These are phyloP conservation scores for Cheilosia soror DNA, from an alignment of 2,888 invertebrate genomes.

Conservation along the genomic window DNA sequence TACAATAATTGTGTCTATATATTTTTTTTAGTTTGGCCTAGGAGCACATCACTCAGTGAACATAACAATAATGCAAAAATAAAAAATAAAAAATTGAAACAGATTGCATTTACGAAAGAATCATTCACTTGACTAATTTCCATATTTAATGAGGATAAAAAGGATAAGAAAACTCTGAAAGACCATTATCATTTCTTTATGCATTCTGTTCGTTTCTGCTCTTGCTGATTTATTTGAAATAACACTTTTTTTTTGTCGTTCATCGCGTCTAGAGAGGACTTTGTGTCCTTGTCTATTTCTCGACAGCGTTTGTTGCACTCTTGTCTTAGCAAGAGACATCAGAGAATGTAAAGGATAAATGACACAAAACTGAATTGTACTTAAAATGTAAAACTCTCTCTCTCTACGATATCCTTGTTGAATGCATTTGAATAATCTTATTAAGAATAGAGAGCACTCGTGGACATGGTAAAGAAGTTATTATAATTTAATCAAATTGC, in stretches of 20 bases:
- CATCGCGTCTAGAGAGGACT: not conserved
- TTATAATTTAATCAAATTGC: constrained; percentile 9
- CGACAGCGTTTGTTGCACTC: constrained; percentile 12
- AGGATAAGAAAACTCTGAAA: constrained; percentile 20
- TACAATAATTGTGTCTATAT: too few relatives aligned
- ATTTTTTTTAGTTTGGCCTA: too few relatives aligned
- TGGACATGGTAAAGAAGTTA: not conserved
- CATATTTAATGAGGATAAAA: constrained; percentile 31
- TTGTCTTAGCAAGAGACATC: not conserved
- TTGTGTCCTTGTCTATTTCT: constrained; percentile 9
- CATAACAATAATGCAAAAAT: not conserved
- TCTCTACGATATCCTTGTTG: constrained; percentile 5
- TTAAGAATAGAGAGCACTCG: constrained; percentile 3
- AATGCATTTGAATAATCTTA: constrained; percentile 11
- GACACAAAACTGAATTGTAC: constrained; percentile 24
- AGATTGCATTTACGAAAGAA: constrained; percentile 25
- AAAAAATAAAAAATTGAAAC: not conserved
- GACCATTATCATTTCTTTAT: constrained; percentile 2
- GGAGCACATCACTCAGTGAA: not conserved
- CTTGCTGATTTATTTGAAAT: constrained; percentile 29
- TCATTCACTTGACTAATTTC: constrained; percentile 48
- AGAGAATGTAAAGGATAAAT: not conserved
- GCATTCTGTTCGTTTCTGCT: not conserved
- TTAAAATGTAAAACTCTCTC: constrained; percentile 14
- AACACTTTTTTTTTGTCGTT: not conserved